These are phyloP conservation scores for Phortica magna DNA, from an alignment of 2,888 invertebrate species.

Conservation along the genomic window DNA sequence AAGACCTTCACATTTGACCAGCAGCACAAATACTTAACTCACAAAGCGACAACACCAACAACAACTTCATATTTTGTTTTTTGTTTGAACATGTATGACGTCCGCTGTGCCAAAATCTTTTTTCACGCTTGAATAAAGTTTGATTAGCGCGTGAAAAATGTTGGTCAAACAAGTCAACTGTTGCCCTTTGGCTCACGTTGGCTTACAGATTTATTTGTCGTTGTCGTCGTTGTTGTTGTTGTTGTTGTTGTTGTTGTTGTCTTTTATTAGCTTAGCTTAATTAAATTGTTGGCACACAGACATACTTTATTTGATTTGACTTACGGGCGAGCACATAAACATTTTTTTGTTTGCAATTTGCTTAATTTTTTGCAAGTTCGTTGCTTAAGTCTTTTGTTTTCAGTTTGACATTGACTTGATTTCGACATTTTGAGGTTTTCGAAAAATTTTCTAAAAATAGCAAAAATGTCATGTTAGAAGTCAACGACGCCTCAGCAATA, in stretches of 20 bases:
- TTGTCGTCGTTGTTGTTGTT: too few relatives aligned
- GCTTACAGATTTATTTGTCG: not conserved
- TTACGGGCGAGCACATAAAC: too few relatives aligned
- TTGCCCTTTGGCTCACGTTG: conserved; percentile 10
- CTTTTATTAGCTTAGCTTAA: not conserved
- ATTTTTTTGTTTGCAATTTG: conserved; percentile 1
- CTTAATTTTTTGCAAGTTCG: conserved; percentile 41
- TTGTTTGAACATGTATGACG: too few relatives aligned
- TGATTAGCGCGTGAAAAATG: conserved; percentile 10
- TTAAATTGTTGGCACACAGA: conserved; percentile 11
- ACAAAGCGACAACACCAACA: not conserved
- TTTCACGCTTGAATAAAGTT: not conserved
- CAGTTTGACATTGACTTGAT: not conserved
- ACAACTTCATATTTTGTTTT: too few relatives aligned
- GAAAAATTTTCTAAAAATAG: not conserved
- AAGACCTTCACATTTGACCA: conserved; percentile 10
- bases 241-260: not conserved
- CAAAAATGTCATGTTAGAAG: conserved; percentile 41
- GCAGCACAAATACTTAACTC: not conserved
- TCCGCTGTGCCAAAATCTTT: too few relatives aligned
- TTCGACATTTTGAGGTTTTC: not conserved
- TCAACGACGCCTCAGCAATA: not conserved
- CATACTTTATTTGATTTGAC: not conserved
- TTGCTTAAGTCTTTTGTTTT: conserved; percentile 56
- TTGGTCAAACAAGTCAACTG: conserved; percentile 15